phyloP scores from a whole-genome alignment of 2,113 vertebrate species.

The Shinisaurus crocodilurus region DNA sequence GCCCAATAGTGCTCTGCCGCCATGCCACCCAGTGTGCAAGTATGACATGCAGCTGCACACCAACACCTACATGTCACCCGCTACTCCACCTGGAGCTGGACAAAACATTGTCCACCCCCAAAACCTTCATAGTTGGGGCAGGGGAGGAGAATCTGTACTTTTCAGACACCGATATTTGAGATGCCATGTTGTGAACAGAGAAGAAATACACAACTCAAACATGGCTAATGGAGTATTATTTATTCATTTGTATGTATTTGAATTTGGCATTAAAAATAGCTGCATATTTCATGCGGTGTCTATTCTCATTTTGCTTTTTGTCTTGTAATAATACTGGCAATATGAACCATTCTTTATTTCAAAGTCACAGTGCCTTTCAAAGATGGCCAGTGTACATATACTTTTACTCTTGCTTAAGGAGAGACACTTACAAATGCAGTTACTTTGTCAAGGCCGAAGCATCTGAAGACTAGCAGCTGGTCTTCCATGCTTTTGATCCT shows the following conservation, averaged over 20 bases:
- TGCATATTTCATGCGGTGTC: not conserved
- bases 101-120: no score
- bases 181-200: no score
- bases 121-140: no score
- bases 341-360: not conserved
- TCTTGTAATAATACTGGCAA: not conserved
- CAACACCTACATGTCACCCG: no score
- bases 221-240: rapidly evolving
- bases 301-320: not conserved
- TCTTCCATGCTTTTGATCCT: not conserved
- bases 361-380: not conserved
- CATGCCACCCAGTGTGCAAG: no score
- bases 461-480: not conserved
- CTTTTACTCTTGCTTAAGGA: not conserved
- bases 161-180: no score
- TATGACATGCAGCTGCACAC: no score
- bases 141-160: no score
- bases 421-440: not conserved
- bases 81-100: no score
- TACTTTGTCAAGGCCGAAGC: not conserved
- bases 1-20: no score
- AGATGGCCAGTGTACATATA: not conserved
- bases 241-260: not conserved
- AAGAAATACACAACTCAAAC: no score
- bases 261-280: not conserved